Percentiles rank a stretch among this genome's conserved stretches.
These are phyloP conservation scores for Tadarida brasiliensis DNA, from an alignment of 2,797 vertebrate species.

Conservation along the genomic window DNA sequence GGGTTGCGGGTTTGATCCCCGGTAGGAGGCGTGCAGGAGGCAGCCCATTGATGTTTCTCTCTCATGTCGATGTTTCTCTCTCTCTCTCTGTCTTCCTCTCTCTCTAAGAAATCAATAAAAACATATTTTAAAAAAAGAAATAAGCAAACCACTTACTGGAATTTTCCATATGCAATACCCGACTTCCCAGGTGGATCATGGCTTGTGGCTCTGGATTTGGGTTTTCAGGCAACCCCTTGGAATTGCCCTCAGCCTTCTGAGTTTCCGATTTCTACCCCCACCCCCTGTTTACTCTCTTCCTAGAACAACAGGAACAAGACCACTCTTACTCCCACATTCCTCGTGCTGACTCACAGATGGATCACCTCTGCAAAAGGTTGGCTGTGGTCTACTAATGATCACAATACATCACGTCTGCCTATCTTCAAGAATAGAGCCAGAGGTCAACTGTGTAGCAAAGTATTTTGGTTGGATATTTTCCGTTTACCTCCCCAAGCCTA, in stretches of 20 bases:
- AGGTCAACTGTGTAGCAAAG: background rate
- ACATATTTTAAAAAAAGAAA: too few species aligned
- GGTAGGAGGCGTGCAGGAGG: too few species aligned
- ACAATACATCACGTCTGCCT: background rate
- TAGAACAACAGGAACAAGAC: background rate
- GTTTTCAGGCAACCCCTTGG: background rate
- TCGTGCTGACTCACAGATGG: background rate
- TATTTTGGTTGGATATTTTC: background rate
- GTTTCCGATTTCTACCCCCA: accelerated
- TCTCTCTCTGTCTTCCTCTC: too few species aligned
- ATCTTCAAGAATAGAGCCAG: background rate
- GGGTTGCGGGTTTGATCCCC: too few species aligned
- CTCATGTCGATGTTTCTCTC: too few species aligned
- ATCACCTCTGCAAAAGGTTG: background rate
- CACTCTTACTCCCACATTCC: background rate
- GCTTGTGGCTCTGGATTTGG: background rate
- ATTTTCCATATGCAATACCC: background rate
- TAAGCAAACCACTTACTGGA: background rate
- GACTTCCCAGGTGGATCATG: background rate
- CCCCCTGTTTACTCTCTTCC: background rate
- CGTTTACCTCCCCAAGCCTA: background rate
- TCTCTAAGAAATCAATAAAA: too few species aligned
- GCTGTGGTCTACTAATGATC: background rate
- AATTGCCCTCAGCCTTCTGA: background rate
- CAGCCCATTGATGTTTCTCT: too few species aligned